Base-by-base conservation (phyloP, 2,797 vertebrate species). In the Parauchenoglanis ngamensis region DNA sequence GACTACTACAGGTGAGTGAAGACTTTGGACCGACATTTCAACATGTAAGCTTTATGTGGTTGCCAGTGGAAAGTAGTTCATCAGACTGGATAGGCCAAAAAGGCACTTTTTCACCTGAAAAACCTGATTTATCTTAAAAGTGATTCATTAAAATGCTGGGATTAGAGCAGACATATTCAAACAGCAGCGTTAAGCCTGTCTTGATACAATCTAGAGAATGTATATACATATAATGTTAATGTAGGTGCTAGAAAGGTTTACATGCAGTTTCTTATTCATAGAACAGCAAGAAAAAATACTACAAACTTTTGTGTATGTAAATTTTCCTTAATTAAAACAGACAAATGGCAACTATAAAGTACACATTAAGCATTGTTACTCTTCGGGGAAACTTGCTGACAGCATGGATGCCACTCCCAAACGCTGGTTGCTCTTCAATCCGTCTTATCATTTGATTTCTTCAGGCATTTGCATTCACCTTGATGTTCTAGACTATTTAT, bases 1-100 rank as follows among this genome's bases (percentile, higher is more conserved):
- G 98, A 99, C 94, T 99, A 99, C 90, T 99, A 99, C 96, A 99
- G 98, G 98, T 96, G 88, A 92, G 84, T 44, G 49, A n/a, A 86
- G 54, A 44, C 49, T 54, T 77, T 54, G 17, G 12, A 21, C 35
- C 61, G 56, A 61, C 31, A n/a, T 31, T 21, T 81, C 44, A 85
- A 1, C 81, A 57, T 52, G 0, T 59, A 19, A 21, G 5, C 19
- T 31, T 67, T 63, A 31, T 59, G n/a, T 52, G 56, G 5, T 25
- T 17, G 12, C 0, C 4, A 44, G n/a, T 28, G 28, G 28, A 56
- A 75, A 52, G n/a, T 21, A 78, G 12, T 46, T 28, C n/a, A 21
- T 78, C 28, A 78, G 46, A 8, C 23, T 3, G 1, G 23, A 73
- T 73, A 21, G 7, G 12, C 73, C 0, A n/a, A 52, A 75, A 4